These are phyloP conservation scores for Lophochroa leadbeateri DNA, from an alignment of 2,113 vertebrate genomes.

Conservation along the genomic window DNA sequence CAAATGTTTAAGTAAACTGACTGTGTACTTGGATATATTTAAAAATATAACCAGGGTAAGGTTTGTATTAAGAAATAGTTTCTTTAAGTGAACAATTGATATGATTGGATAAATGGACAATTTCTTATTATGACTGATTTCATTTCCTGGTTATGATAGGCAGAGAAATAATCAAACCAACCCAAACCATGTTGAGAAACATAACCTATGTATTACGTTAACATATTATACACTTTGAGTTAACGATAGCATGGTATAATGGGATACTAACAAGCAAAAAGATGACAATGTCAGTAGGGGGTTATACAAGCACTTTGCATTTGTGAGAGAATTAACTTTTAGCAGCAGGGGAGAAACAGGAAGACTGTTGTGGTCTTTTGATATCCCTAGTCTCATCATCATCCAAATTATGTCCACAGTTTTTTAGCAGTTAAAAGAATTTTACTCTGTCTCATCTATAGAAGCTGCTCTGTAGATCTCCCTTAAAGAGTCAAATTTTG, in stretches of 20 bases:
- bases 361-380: not conserved
- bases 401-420: not conserved
- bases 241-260: not conserved
- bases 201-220: not conserved
- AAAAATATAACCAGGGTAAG: not conserved
- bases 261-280: not conserved
- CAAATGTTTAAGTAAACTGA: not conserved
- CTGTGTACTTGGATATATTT: not conserved
- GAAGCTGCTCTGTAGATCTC: not conserved
- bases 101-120: not conserved
- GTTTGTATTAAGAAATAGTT: not conserved
- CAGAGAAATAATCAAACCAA: not conserved
- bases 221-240: not conserved
- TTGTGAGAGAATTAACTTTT: not conserved
- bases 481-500: not conserved
- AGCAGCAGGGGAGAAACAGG: fast-evolving
- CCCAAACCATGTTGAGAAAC: not conserved
- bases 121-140: not conserved
- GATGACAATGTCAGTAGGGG: not conserved
- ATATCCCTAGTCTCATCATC: not conserved
- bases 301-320: not conserved
- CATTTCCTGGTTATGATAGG: not conserved
- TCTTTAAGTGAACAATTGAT: not conserved
- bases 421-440: not conserved
- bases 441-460: not conserved